Percentiles rank a stretch among this genome's conserved stretches.
Evolutionary conservation across 1,140 invertebrate species (phyloP).

Genomic region (Penaeus japonicus): DNA sequence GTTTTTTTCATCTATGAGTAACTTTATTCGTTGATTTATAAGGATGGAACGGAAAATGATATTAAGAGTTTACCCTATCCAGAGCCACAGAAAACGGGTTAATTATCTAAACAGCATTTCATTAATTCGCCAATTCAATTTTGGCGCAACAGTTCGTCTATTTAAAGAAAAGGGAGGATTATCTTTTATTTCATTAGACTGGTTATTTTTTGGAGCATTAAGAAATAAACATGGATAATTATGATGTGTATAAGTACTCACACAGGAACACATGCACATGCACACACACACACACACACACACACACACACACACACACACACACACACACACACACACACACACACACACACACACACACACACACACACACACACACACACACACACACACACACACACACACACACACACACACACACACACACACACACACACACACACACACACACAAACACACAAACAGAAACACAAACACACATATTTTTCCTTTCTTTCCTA

Average conservation of each 20-base stretch:
- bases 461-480: background rate
- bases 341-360: background rate
- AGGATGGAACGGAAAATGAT: too few species aligned
- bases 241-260: background rate
- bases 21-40: too few species aligned
- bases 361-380: background rate
- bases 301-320: slow-evolving; percentile 4
- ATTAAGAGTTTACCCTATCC: too few species aligned
- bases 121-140: too few species aligned
- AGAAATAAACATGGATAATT: background rate
- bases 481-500: too few species aligned
- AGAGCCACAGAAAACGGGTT: too few species aligned
- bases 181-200: background rate
- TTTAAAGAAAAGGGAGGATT: too few species aligned
- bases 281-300: background rate
- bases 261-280: background rate
- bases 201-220: background rate
- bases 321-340: background rate
- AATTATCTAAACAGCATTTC: too few species aligned
- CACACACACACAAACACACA: background rate
- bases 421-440: background rate
- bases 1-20: too few species aligned
- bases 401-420: background rate
- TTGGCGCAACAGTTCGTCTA: too few species aligned
- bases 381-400: background rate